Percentiles rank a stretch among this genome's conserved stretches.
Conservation (phyloP, 2,888 invertebrate genomes). For the Nomada fabriciana region DNA sequence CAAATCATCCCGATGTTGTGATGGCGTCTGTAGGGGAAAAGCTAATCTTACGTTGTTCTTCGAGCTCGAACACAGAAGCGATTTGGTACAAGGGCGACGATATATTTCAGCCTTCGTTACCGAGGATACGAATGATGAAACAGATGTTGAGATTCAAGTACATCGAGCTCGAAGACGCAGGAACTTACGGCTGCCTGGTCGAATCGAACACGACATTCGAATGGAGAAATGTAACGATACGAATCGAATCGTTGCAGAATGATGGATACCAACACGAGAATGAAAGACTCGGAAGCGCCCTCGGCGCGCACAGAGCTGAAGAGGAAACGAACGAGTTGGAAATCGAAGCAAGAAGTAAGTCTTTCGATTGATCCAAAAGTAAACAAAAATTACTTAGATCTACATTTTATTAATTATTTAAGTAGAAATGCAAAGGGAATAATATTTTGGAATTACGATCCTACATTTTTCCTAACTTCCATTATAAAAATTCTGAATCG, state of each 20-base stretch:
- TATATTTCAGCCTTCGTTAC: slow-evolving; percentile 58
- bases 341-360: slow-evolving; percentile 76
- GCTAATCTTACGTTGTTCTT: slow-evolving; percentile 76
- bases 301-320: slow-evolving; percentile 75
- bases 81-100: slow-evolving; percentile 79
- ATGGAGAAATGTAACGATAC: slow-evolving; percentile 78
- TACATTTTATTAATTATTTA: too few relatives aligned
- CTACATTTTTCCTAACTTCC: too few relatives aligned
- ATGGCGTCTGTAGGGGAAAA: slow-evolving; percentile 74
- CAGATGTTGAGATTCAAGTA: slow-evolving; percentile 77
- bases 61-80: slow-evolving; percentile 67
- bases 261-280: slow-evolving; percentile 76
- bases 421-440: too few relatives aligned
- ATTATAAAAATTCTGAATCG: too few relatives aligned
- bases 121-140: slow-evolving; percentile 73
- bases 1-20: slow-evolving; percentile 72
- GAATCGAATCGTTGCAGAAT: slow-evolving; percentile 75
- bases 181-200: slow-evolving; percentile 77
- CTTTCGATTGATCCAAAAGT: neutral
- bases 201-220: slow-evolving; percentile 63
- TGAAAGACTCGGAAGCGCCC: slow-evolving; percentile 70
- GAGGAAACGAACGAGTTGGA: slow-evolving; percentile 82
- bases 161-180: slow-evolving; percentile 76
- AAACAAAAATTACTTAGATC: neutral
- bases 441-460: too few relatives aligned